These are phyloP conservation scores for Drosophila mercatorum DNA, from an alignment of 2,888 invertebrate species.

Conservation along the genomic window DNA sequence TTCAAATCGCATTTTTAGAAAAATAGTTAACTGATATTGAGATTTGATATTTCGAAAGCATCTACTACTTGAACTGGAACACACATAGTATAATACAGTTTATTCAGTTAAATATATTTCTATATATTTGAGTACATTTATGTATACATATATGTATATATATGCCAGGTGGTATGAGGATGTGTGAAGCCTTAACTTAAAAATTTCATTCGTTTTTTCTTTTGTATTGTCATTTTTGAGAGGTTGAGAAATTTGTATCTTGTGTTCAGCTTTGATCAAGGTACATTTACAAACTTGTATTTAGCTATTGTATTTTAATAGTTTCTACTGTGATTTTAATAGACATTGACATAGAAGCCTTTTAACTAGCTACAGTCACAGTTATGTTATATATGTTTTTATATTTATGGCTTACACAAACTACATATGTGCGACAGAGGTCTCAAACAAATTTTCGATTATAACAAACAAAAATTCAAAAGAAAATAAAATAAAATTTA, in stretches of 20 bases:
- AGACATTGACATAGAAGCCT: conserved; percentile 35
- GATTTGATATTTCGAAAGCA: conserved; percentile 17
- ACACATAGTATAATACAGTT: conserved; percentile 28
- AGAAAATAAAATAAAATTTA: background rate
- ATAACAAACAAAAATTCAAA: background rate
- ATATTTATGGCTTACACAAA: conserved; percentile 31
- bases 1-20: conserved; percentile 23
- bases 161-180: conserved; percentile 36
- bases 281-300: conserved; percentile 26
- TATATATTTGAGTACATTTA: conserved; percentile 20
- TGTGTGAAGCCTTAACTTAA: conserved; percentile 29
- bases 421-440: conserved; percentile 22
- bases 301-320: conserved; percentile 21
- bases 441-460: no score
- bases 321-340: conserved; percentile 42
- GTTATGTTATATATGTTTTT: background rate
- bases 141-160: conserved; percentile 9
- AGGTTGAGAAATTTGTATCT: conserved; percentile 60
- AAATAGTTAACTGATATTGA: conserved; percentile 20
- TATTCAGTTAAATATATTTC: background rate
- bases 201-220: conserved; percentile 18
- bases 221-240: conserved; percentile 72
- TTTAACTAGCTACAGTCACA: conserved; percentile 34
- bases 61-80: conserved; percentile 22
- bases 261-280: conserved; percentile 41